A percentile compares a stretch with the other conserved stretches of the same genome.
These are phyloP conservation scores for Lates japonicus DNA, from an alignment of 2,797 vertebrate species.

Conservation along the genomic window DNA sequence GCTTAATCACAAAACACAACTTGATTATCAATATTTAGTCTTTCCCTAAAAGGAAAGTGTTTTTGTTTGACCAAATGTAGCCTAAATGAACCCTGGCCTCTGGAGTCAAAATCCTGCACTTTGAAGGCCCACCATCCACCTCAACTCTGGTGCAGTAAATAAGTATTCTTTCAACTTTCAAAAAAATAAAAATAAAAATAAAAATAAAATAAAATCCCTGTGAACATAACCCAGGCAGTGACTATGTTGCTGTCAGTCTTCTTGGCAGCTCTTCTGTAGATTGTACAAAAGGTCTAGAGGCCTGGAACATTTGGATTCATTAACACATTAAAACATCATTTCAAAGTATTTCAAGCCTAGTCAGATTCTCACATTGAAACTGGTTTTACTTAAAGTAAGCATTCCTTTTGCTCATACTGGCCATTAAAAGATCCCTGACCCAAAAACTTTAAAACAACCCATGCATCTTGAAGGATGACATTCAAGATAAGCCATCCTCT, in stretches of 20 bases:
- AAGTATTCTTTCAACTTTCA: too few relatives aligned
- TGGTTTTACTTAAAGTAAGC: background rate
- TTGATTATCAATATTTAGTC: too few relatives aligned
- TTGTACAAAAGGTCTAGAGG: background rate
- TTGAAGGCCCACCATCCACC: too few relatives aligned
- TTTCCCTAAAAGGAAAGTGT: too few relatives aligned
- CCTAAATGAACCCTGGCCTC: too few relatives aligned
- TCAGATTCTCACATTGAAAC: background rate
- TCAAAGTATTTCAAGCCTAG: too few relatives aligned
- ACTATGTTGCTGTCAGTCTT: background rate
- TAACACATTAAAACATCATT: background rate
- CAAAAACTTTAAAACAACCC: background rate
- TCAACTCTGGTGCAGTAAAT: too few relatives aligned
- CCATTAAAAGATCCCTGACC: too few relatives aligned
- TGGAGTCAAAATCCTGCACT: too few relatives aligned
- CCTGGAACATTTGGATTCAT: background rate
- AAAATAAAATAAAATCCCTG: too few relatives aligned
- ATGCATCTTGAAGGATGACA: background rate
- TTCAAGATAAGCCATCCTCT: background rate
- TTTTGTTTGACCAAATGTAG: too few relatives aligned
- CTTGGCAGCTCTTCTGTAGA: background rate
- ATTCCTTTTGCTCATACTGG: background rate
- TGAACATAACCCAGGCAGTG: background rate
- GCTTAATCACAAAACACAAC: too few relatives aligned
- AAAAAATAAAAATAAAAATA: background rate